These are phyloP conservation scores for Dryobotodes eremita DNA, from an alignment of 2,888 invertebrate species.

Conservation along the genomic window DNA sequence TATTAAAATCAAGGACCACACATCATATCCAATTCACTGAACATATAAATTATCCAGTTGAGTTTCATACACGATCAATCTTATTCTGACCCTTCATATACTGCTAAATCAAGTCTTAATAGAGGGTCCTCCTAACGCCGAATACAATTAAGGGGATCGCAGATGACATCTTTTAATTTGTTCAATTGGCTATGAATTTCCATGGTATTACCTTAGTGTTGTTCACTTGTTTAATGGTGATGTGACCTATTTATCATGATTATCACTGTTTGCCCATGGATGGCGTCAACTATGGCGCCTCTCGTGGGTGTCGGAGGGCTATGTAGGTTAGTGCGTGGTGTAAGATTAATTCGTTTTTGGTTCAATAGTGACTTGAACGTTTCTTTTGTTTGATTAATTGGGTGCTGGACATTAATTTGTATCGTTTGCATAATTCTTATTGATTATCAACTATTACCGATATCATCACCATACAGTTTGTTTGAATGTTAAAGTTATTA, in stretches of 20 bases:
- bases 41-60: constrained; percentile 57
- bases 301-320: constrained; percentile 66
- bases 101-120: constrained; percentile 63
- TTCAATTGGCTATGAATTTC: constrained; percentile 71
- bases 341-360: constrained; percentile 47
- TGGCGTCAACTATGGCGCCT: constrained; percentile 85
- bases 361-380: constrained; percentile 3
- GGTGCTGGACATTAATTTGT: constrained; percentile 2
- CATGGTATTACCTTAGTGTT: constrained; percentile 64
- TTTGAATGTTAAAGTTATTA: neutral
- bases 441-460: neutral
- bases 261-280: constrained; percentile 74
- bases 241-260: constrained; percentile 78
- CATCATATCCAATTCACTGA: constrained; percentile 46
- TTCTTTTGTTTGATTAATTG: constrained; percentile 34
- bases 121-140: constrained; percentile 54
- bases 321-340: constrained; percentile 70
- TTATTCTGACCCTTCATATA: constrained; percentile 56
- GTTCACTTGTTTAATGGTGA: constrained; percentile 59
- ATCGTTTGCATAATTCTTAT: constrained; percentile 16
- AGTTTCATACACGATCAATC: constrained; percentile 60
- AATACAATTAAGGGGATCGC: constrained; percentile 63
- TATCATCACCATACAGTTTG: neutral
- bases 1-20: constrained; percentile 53
- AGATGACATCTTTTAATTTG: constrained; percentile 71